Base-by-base conservation (phyloP, 2,113 vertebrate species). In the Saccopteryx leptura region DNA sequence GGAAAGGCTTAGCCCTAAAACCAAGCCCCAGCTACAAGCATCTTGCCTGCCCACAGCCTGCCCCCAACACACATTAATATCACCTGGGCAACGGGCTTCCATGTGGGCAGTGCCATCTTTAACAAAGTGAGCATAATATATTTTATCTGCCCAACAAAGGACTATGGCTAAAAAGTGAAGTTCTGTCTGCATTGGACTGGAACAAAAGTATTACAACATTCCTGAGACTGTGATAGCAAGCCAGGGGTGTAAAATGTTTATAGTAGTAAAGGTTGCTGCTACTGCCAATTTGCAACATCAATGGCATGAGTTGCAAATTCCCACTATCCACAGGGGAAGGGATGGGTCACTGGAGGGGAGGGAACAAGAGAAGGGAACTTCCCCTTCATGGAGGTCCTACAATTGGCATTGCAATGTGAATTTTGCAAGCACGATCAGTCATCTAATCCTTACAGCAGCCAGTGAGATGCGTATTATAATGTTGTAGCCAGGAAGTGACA, bases 201-300 rank as follows among this genome's bases (percentile, higher is more conserved):
- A 81, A 60, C 23, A 46, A 69, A 91, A 28, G 26, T 52, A 9
- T n/a, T 76, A 19, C 19, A 56, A 52, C 93, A 95, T 81, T 82
- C 7, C 50, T 7, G 0, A 46, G 23, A 54, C 54, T 46, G 1
- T 63, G 80, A 60, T 17, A 63, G 33, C 19, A 66, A 69, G 60
- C 24, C 48, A 23, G 14, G 60, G 12, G 5, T 33, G 31, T 7
- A 8, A 74, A 50, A 46, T 24, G 17, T n/a, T 39, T 83, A 14
- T 4, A 21, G 56, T 52, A 83, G 54, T 61, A 86, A 79, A 91
- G 17, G 52, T 54, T 72, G 58, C 56, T 60, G 46, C 24, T 26
- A 10, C 66, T 14, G 24, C 33, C 72, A 2, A 82, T 48, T 93
- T 96, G 83, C 94, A 93, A 79, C 63, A 93, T 10, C 56, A 50